A percentile compares a stretch with the other conserved stretches of the same genome.
Evolutionary conservation across 2,888 invertebrate species (phyloP).

Genomic region (Sinopyrophorus schimmeli): DNA sequence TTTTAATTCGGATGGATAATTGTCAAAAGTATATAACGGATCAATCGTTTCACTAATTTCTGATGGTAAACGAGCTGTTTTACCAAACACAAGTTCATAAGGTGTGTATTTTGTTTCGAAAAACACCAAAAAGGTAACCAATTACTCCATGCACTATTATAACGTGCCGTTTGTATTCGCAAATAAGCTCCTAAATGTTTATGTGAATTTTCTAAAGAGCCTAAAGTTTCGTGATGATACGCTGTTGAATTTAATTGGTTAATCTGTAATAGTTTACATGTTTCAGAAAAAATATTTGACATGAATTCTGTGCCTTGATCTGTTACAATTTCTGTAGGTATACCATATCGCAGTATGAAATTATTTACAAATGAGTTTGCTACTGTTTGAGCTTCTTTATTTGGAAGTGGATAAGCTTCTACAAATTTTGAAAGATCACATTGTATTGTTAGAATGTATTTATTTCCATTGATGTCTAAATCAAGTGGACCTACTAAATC

Average conservation of each 20-base stretch:
- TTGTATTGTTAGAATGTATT: constrained; percentile 40
- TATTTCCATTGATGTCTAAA: constrained; percentile 36
- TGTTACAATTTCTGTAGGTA: constrained; percentile 23
- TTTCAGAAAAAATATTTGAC: constrained; percentile 14
- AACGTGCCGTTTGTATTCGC: no score
- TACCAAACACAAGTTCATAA: no score
- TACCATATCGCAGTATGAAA: no score
- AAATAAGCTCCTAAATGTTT: constrained; percentile 40
- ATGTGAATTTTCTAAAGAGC: constrained; percentile 43
- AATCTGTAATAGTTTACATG: constrained; percentile 38
- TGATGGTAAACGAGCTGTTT: no score
- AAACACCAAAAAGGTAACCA: no score
- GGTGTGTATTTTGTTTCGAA: no score
- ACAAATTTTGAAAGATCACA: constrained; percentile 46
- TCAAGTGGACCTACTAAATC: constrained; percentile 44
- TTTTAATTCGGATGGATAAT: no score
- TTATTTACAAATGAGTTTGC: no score
- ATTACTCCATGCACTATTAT: no score
- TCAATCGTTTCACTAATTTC: no score
- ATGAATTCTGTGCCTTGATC: constrained; percentile 35
- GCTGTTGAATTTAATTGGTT: constrained; percentile 38
- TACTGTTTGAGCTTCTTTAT: no score
- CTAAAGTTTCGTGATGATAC: constrained; percentile 41
- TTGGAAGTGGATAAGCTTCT: constrained; percentile 39
- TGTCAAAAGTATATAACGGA: no score